Conservation (phyloP, 2,888 invertebrate genomes). For the Drosophila limbata region DNA sequence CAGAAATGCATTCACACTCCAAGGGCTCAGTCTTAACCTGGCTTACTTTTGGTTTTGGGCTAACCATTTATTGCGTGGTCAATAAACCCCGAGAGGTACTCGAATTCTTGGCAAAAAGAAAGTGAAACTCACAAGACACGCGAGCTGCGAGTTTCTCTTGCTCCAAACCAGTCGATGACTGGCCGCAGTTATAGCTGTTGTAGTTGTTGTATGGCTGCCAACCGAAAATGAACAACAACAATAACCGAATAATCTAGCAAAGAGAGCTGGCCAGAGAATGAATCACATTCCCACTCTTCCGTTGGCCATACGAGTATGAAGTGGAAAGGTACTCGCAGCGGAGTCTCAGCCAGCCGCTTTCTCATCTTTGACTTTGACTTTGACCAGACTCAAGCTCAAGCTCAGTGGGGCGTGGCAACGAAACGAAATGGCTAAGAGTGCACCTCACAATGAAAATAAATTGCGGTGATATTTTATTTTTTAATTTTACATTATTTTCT, state of each 20-base stretch:
- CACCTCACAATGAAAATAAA: constrained; percentile 19
- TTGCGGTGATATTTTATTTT: constrained; percentile 47
- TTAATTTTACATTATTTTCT: background rate
- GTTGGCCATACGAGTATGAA: background rate
- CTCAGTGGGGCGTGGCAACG: constrained; percentile 43
- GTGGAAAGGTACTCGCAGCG: constrained; percentile 28
- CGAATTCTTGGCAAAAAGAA: constrained; percentile 76
- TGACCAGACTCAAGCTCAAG: constrained; percentile 29
- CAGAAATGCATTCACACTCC: constrained; percentile 8
- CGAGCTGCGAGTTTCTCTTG: constrained; percentile 67
- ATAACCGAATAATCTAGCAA: constrained; percentile 37
- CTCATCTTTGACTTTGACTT: constrained; percentile 62
- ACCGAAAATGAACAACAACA: constrained; percentile 41
- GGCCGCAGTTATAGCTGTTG: constrained; percentile 12
- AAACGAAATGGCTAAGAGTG: constrained; percentile 42
- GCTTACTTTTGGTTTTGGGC: constrained; percentile 41
- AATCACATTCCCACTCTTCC: constrained; percentile 46
- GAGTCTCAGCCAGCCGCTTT: constrained; percentile 53
- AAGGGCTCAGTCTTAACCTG: constrained; percentile 14
- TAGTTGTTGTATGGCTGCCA: constrained; percentile 1
- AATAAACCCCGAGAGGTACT: constrained; percentile 67
- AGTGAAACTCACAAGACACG: constrained; percentile 63
- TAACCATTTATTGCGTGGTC: constrained; percentile 42
- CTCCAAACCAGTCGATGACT: constrained; percentile 70
- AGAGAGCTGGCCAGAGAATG: constrained; percentile 50